These are phyloP conservation scores for Tenebrosternarchus preto DNA, from an alignment of 2,113 vertebrate genomes.

Conservation along the genomic window DNA sequence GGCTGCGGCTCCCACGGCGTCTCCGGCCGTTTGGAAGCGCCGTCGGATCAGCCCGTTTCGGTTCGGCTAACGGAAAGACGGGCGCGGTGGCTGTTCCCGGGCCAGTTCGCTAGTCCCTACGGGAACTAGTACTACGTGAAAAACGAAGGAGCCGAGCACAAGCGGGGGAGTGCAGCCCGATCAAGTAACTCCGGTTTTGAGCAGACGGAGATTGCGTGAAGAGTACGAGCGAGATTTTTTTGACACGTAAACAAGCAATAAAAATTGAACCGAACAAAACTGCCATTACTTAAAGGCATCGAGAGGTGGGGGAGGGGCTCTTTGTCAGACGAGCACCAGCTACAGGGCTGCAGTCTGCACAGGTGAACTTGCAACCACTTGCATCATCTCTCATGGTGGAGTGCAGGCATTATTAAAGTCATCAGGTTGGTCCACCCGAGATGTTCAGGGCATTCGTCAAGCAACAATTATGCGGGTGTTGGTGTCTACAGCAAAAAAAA, in stretches of 20 bases:
- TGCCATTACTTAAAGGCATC: not conserved
- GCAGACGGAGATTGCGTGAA: not conserved
- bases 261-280: not conserved
- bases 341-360: not conserved
- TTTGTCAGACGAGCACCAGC: not conserved
- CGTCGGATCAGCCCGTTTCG: too few relatives aligned
- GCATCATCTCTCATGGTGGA: conserved; percentile 35
- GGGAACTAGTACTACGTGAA: too few relatives aligned
- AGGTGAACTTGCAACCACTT: conserved; percentile 28
- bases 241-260: too few relatives aligned
- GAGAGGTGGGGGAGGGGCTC: not conserved
- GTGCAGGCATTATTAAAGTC: conserved; percentile 25
- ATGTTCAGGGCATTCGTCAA: conserved; percentile 8
- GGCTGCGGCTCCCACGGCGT: not conserved
- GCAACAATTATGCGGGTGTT: not conserved
- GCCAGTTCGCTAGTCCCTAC: too few relatives aligned
- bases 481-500: too few relatives aligned
- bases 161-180: too few relatives aligned
- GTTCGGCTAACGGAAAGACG: too few relatives aligned
- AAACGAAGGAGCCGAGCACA: not conserved
- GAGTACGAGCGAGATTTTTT: too few relatives aligned
- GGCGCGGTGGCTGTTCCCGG: too few relatives aligned
- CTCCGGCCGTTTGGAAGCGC: not conserved
- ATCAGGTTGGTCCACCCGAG: conserved; percentile 16
- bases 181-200: not conserved